These are phyloP conservation scores for Palythoa heliodiscus DNA, from an alignment of 92 coral and sea anemone genomes.

Conservation along the genomic window DNA sequence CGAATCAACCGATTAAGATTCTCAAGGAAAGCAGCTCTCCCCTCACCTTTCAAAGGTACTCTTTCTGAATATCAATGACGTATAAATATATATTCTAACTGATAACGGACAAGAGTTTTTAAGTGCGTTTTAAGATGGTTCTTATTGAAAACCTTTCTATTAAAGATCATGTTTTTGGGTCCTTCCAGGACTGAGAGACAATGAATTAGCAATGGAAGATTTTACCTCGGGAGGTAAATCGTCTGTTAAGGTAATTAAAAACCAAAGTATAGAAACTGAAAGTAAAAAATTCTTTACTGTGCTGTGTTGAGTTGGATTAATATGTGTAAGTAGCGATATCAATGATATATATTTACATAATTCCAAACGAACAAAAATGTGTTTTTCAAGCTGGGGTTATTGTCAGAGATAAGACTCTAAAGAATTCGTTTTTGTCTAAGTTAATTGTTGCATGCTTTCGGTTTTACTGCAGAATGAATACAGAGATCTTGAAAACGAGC, in stretches of 20 bases:
- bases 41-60: conserved; percentile 44
- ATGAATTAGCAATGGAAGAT: neutral
- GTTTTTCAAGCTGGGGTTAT: neutral
- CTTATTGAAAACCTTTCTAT: neutral
- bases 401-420: neutral
- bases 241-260: conserved; percentile 2
- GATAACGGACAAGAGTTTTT: neutral
- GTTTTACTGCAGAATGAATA: conserved; percentile 3
- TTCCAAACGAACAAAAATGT: neutral
- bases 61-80: neutral
- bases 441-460: neutral
- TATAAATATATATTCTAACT: neutral
- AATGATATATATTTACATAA: no score
- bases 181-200: neutral
- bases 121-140: neutral
- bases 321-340: neutral
- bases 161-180: neutral
- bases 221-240: neutral
- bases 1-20: conserved; percentile 68
- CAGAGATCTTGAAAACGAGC: conserved; percentile 49
- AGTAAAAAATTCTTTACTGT: neutral
- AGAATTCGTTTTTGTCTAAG: neutral
- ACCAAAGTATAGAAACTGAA: no score
- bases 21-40: conserved; percentile 83
- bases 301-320: neutral